phyloP scores from a whole-genome alignment of 2,113 vertebrate species.

The Diadophis punctatus region DNA sequence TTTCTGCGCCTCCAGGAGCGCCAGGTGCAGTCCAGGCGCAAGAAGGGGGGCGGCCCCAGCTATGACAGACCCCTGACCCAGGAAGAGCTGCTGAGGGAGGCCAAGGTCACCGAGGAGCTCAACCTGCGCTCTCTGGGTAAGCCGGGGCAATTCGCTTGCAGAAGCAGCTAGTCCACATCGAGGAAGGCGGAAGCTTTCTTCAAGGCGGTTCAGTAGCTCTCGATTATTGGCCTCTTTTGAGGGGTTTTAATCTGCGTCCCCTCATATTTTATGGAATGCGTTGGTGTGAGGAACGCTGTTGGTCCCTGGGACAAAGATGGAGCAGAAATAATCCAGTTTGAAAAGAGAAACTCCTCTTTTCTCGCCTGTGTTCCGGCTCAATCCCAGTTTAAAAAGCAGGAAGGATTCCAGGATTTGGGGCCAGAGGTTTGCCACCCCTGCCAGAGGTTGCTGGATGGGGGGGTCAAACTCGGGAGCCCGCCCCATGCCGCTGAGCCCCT shows the following conservation, averaged over 20 bases:
- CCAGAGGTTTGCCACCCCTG: too few relatives aligned
- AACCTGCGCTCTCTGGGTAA: slow-evolving; percentile 90
- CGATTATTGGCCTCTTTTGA: neutral
- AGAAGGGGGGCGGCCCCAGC: slow-evolving; percentile 78
- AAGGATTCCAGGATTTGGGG: neutral
- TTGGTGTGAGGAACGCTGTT: neutral
- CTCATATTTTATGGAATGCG: neutral
- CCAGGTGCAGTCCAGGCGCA: slow-evolving; percentile 86
- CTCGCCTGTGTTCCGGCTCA: neutral
- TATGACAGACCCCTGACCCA: slow-evolving; percentile 84
- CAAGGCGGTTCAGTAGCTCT: neutral
- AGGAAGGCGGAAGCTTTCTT: neutral
- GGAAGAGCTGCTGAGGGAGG: slow-evolving; percentile 91
- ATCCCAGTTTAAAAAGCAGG: neutral
- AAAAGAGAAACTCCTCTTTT: neutral
- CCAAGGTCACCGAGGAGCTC: slow-evolving; percentile 89
- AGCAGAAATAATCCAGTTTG: neutral
- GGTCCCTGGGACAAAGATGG: neutral
- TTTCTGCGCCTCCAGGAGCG: slow-evolving; percentile 90
- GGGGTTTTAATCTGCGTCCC: neutral
- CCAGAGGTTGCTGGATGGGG: neutral
- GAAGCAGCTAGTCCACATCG: neutral
- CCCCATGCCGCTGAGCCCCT: neutral
- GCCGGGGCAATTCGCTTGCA: neutral
- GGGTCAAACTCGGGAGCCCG: neutral